A percentile compares a stretch with the other conserved stretches of the same genome.
These are phyloP conservation scores for Elgaria multicarinata DNA, from an alignment of 2,113 vertebrate species.

Conservation along the genomic window DNA sequence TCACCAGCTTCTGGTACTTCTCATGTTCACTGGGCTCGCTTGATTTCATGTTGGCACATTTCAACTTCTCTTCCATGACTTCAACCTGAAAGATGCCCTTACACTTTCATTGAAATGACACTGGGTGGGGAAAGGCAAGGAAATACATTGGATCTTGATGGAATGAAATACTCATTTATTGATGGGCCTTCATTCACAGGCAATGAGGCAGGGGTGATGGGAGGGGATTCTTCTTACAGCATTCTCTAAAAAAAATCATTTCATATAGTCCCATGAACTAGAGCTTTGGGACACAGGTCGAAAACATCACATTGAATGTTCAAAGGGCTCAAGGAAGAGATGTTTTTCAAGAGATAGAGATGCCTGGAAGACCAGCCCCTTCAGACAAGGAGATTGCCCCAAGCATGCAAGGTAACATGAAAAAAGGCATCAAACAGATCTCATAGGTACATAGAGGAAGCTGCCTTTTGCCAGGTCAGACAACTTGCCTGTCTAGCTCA, in stretches of 20 bases:
- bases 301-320: background rate
- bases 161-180: slow-evolving; percentile 24
- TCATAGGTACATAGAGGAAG: background rate
- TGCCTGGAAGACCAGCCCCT: background rate
- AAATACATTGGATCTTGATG: background rate
- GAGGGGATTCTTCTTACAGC: background rate
- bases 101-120: slow-evolving; percentile 30
- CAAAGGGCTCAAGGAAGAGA: background rate
- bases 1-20: slow-evolving; percentile 83
- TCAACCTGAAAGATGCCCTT: slow-evolving; percentile 77
- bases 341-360: background rate
- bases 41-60: slow-evolving; percentile 80
- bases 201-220: background rate
- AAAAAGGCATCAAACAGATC: background rate
- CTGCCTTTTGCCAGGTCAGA: no score
- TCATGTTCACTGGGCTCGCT: slow-evolving; percentile 80
- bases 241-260: background rate
- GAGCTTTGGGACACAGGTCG: background rate
- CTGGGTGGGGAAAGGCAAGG: background rate
- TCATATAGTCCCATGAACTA: background rate
- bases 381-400: background rate
- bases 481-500: no score
- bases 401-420: background rate
- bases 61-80: slow-evolving; percentile 87
- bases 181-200: background rate